phyloP scores from a whole-genome alignment of 2,888 invertebrate species.

The Cataglyphis rosenhaueri region DNA sequence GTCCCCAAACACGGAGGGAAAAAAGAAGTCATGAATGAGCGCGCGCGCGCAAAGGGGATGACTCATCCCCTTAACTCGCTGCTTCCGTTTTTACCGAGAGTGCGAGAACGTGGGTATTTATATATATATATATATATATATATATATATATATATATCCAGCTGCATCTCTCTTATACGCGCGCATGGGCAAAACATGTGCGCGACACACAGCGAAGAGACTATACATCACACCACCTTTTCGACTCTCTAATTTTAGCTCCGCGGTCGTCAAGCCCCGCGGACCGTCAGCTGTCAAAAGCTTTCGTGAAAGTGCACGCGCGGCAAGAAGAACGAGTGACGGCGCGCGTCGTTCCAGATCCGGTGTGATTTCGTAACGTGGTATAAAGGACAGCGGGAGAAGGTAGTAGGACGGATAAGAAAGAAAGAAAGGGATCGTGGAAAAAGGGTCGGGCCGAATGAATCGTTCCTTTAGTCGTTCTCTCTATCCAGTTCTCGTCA shows the following conservation, averaged over 20 bases:
- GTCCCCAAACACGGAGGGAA: slow-evolving; percentile 1
- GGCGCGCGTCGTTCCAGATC: slow-evolving; percentile 40
- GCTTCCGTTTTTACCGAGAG: slow-evolving; percentile 10
- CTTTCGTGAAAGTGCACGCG: slow-evolving; percentile 49
- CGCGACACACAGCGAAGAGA: slow-evolving; percentile 63
- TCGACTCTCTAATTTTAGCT: slow-evolving; percentile 73
- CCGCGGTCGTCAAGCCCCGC: slow-evolving; percentile 62
- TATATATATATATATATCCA: not conserved
- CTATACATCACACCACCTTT: slow-evolving; percentile 69
- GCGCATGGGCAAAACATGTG: slow-evolving; percentile 70
- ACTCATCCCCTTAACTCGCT: slow-evolving; percentile 32
- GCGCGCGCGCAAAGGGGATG: slow-evolving; percentile 33
- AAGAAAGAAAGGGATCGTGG: slow-evolving; percentile 15
- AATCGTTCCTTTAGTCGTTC: slow-evolving; percentile 17
- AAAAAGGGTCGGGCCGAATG: slow-evolving; percentile 20
- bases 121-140: slow-evolving; percentile 15
- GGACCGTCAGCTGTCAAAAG: slow-evolving; percentile 53
- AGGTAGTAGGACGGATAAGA: slow-evolving; percentile 1
- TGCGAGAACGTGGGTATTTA: not conserved
- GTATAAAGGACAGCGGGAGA: not conserved
- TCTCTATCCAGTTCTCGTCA: slow-evolving; percentile 37
- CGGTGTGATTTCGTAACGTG: slow-evolving; percentile 52
- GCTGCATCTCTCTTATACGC: slow-evolving; percentile 44
- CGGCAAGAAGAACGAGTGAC: slow-evolving; percentile 39
- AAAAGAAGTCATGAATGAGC: slow-evolving; percentile 61